Evolutionary conservation across 2,888 invertebrate species (phyloP).

Genomic region (Nomada fucata): DNA sequence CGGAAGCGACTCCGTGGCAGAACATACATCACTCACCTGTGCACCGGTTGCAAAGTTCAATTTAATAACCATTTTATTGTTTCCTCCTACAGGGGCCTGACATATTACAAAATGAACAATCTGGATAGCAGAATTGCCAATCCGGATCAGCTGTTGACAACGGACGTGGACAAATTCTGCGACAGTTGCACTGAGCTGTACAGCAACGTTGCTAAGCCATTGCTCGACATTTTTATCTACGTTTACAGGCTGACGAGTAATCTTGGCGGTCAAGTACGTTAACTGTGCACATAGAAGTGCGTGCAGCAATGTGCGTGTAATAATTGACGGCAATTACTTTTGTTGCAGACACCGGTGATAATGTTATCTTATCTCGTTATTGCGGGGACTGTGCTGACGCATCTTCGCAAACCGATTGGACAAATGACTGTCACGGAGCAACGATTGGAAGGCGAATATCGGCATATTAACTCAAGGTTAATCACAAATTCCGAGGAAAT

Average conservation of each 20-base stretch:
- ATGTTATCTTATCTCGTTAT: slow-evolving; percentile 95
- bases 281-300: neutral
- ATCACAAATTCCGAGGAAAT: slow-evolving; percentile 99
- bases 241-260: slow-evolving; percentile 94
- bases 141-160: slow-evolving; percentile 97
- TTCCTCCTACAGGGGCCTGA: slow-evolving; percentile 90
- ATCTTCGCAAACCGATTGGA: slow-evolving; percentile 93
- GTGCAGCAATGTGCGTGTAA: neutral
- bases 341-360: slow-evolving; percentile 92
- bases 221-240: slow-evolving; percentile 97
- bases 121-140: slow-evolving; percentile 97
- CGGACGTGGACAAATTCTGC: slow-evolving; percentile 99
- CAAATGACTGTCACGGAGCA: slow-evolving; percentile 97
- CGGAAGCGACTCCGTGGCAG: no score
- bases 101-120: slow-evolving; percentile 98
- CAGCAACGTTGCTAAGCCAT: slow-evolving; percentile 97
- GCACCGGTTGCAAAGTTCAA: no score
- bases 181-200: slow-evolving; percentile 97
- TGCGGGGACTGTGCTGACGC: slow-evolving; percentile 94
- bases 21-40: no score
- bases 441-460: slow-evolving; percentile 98
- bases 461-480: slow-evolving; percentile 97
- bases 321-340: neutral
- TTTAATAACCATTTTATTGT: neutral
- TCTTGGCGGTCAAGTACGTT: slow-evolving; percentile 90